Evolutionary conservation across 2,888 invertebrate species (phyloP), one percentile per base, ranked within the genome.

Genomic region (Nasonia oneida): DNA sequence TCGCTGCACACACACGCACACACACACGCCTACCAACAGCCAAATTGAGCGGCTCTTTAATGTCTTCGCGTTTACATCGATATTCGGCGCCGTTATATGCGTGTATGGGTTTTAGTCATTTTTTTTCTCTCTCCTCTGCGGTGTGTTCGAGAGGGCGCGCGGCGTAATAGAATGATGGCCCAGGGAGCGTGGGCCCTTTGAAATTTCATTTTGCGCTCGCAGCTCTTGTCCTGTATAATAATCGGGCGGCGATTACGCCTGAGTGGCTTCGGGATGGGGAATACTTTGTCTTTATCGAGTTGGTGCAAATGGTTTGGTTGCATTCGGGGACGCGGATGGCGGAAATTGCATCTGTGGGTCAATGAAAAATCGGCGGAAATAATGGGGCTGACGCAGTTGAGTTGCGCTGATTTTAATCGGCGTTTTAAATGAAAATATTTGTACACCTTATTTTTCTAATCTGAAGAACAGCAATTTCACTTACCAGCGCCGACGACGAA

Each of bases 181-280:
- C 47, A 53, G 47, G 39, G 76, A 74, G 71, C 10, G 10, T 76
- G n/a, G 78, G 64, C 70, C 85, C 71, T 87, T 86, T 79, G 84
- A 83, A 87, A 87, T 88, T 88, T 82, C 86, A 74, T 85, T 87
- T 82, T 78, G 83, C 87, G 67, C 76, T 71, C 86, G 81, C 29
- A 8, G 18, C 8, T 61, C 57, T n/a, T 8, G 57, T 6, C n/a
- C 8, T 23, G 57, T 61, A 29, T 80, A 75, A 84, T 83, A 87
- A 86, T 86, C 71, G 76, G 64, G 74, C 75, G 61, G 70, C 81
- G 77, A 86, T 87, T 87, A 89, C 80, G 74, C 71, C 85, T 79
- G 57, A 78, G 47, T 81, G 64, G 77, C 0, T 42, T 39, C n/a
- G 50, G 18, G 74, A 53, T 67, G 57, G 39, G 53, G 47, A 64